Evolutionary conservation across 2,888 invertebrate genomes (phyloP), one percentile per base, ranked within the genome.

Genomic region (Melanostoma mellinum): DNA sequence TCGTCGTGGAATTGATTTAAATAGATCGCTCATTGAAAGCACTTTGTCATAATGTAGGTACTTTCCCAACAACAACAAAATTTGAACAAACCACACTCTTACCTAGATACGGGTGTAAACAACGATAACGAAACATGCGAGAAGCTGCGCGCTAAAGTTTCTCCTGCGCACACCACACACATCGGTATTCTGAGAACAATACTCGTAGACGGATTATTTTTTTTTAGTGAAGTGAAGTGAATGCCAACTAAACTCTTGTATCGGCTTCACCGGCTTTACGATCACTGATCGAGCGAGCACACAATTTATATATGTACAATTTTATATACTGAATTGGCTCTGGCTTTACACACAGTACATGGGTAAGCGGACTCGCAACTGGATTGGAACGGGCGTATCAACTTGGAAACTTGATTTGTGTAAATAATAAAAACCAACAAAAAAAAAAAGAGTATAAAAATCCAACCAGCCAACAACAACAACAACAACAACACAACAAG

Each of bases 301-400:
- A 76, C 80, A 71, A 80, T 75, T 80, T 75, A 71, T 81, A 72
- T 77, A 30, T 20, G 20, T 20, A 20, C 20, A 20, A 30, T 30
- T 36, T 61, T 50, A 42, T 67, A 10, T 61, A 61, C 50, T 58
- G 4, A 44, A 55, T 2, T 63, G 48, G 48, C 9, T 53, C 32
- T 69, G 55, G 52, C 63, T 71, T 60, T 52, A 36, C 56, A 67
- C 5, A 42, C 35, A 35, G 38, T 56, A 58, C 52, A 73, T 61
- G 42, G 35, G 6, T 63, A 10, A 52, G 44, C 20, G 40, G 55
- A 63, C 65, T 58, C 35, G 33, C 58, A 67, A 69, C 73, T 79
- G 79, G 74, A 79, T 84, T 84, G 84, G 79, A 84, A 84, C 84
- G 73, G 84, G 84, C 84, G 84, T 84, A 79, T 84, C 84, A 84